Evolutionary conservation across 35 echinoderm and acorn worm species (phyloP).

Genomic region (Heliocidaris erythrogramma): DNA sequence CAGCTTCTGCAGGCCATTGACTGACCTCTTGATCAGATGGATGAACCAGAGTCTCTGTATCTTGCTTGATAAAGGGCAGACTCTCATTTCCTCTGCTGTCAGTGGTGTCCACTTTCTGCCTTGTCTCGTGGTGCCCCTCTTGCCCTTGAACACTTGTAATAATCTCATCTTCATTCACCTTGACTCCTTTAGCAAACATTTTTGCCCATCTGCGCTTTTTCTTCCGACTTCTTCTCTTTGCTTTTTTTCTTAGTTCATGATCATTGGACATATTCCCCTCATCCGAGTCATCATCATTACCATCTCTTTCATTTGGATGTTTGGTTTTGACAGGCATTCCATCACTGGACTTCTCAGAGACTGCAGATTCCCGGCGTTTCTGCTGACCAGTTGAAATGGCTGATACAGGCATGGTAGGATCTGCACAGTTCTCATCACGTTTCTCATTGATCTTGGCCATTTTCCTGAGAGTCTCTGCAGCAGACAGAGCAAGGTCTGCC

Average conservation of each 20-base stretch:
- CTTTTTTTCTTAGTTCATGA: slow-evolving; percentile 15
- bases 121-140: background rate
- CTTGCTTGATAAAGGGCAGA: background rate
- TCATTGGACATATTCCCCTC: background rate
- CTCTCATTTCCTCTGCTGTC: background rate
- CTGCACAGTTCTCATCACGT: background rate
- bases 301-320: background rate
- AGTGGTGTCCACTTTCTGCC: background rate
- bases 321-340: background rate
- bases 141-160: background rate
- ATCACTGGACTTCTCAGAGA: background rate
- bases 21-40: background rate
- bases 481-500: background rate
- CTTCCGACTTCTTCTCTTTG: slow-evolving; percentile 28
- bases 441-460: slow-evolving; percentile 42
- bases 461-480: slow-evolving; percentile 39
- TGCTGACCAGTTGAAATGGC: background rate
- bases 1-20: slow-evolving; percentile 25
- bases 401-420: background rate
- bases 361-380: background rate
- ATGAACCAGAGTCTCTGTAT: background rate
- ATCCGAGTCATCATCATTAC: slow-evolving; percentile 24
- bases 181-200: background rate
- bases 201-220: slow-evolving; percentile 18
- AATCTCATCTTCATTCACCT: slow-evolving; percentile 1